phyloP scores from a whole-genome alignment of 2,888 invertebrate species.

The Drosophila prostipennis region DNA sequence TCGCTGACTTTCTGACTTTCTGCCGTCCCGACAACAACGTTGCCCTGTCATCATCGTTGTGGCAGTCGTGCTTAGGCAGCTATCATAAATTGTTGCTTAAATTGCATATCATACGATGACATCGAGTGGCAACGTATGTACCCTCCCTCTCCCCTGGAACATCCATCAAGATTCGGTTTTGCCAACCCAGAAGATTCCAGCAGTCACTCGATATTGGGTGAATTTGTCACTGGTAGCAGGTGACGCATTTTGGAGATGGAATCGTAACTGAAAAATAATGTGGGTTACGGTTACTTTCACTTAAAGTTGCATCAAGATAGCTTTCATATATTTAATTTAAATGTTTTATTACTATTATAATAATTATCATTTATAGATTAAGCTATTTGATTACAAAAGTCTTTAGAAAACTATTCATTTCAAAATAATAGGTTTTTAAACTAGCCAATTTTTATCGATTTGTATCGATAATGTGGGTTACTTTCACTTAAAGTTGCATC shows the following conservation, averaged over 20 bases:
- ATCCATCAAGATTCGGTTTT: conserved; percentile 38
- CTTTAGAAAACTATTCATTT: too few species aligned
- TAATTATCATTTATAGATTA: too few species aligned
- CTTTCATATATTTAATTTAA: too few species aligned
- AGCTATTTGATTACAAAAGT: too few species aligned
- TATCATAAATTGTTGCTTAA: conserved; percentile 67
- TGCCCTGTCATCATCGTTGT: conserved; percentile 33
- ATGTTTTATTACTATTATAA: too few species aligned
- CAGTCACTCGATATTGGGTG: conserved; percentile 20
- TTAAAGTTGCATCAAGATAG: too few species aligned
- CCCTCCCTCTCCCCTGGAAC: background rate
- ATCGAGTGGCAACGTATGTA: conserved; percentile 51
- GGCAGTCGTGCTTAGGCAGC: conserved; percentile 54
- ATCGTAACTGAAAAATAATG: too few species aligned
- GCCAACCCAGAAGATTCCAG: conserved; percentile 24
- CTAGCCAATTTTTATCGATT: too few species aligned
- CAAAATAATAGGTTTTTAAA: too few species aligned
- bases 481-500: too few species aligned
- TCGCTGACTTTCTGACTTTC: conserved; percentile 32
- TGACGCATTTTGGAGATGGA: conserved; percentile 44
- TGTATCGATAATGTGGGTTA: too few species aligned
- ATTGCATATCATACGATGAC: conserved; percentile 64
- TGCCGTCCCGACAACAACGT: conserved; percentile 16
- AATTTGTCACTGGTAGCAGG: conserved; percentile 33
- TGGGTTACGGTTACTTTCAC: too few species aligned